phyloP scores from a whole-genome alignment of 2,797 vertebrate genomes.

The Xenops minutus region DNA sequence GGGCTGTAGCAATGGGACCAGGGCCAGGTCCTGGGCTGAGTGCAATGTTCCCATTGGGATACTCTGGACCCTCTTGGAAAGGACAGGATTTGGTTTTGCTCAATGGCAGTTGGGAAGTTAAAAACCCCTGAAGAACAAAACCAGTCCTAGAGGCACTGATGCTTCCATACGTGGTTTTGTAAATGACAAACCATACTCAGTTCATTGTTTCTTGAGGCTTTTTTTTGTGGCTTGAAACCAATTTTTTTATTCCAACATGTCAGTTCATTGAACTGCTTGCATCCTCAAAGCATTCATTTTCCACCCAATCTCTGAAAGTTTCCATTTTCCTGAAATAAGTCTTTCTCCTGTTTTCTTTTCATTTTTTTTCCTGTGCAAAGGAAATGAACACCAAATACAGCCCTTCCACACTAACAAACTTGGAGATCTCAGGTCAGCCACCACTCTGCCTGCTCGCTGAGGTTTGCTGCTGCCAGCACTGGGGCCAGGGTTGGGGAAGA shows the following conservation, averaged over 20 bases:
- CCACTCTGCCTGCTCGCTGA: rapidly evolving
- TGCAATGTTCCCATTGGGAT: background rate
- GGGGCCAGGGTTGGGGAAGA: background rate
- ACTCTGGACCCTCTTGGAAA: background rate
- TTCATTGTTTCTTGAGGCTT: background rate
- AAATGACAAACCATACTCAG: rapidly evolving
- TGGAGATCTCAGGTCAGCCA: background rate
- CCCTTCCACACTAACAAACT: background rate
- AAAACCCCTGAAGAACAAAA: background rate
- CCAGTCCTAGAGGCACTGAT: background rate
- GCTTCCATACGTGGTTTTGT: rapidly evolving
- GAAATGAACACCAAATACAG: background rate
- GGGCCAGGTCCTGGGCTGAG: background rate
- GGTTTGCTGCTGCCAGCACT: background rate
- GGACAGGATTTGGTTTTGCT: background rate
- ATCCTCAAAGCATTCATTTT: background rate
- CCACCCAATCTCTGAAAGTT: background rate
- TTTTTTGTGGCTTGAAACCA: background rate
- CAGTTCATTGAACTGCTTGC: background rate
- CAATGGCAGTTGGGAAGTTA: background rate
- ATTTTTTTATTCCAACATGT: background rate
- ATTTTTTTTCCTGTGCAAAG: background rate
- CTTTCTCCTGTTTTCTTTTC: rapidly evolving
- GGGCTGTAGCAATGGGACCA: rapidly evolving
- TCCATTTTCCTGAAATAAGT: background rate